Conservation (phyloP, 2,113 vertebrate species). For the Genyomyrus donnyi region DNA sequence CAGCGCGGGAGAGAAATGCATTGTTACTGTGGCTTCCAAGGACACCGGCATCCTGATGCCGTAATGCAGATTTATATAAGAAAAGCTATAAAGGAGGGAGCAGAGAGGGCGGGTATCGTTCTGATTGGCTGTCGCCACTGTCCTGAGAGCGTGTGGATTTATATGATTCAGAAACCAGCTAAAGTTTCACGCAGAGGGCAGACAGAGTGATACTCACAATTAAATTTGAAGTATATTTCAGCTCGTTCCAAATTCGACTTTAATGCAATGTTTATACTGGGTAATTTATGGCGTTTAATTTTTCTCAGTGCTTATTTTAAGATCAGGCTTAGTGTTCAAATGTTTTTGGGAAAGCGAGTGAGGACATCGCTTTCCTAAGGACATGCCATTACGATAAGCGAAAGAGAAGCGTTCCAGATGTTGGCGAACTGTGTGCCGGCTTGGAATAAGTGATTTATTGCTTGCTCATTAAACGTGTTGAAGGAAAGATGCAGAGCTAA, state of each 20-base stretch:
- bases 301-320: constrained; percentile 1
- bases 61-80: background rate
- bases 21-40: background rate
- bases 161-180: background rate
- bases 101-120: background rate
- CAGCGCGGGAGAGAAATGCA: background rate
- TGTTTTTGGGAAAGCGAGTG: background rate
- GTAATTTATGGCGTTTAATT: background rate
- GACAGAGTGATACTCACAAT: background rate
- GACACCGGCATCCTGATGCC: background rate
- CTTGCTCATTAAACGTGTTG: background rate
- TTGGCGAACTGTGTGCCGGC: background rate
- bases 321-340: background rate
- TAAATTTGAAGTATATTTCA: background rate
- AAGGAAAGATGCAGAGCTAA: background rate
- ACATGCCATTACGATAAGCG: background rate
- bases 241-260: background rate
- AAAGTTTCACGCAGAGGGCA: background rate
- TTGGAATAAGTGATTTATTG: background rate
- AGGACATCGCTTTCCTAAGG: background rate
- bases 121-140: background rate
- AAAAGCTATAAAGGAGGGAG: background rate
- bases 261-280: background rate
- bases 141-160: background rate
- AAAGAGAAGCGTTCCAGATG: background rate